Evolutionary conservation across 2,113 vertebrate genomes (phyloP).

Genomic region (Cardinalis cardinalis): DNA sequence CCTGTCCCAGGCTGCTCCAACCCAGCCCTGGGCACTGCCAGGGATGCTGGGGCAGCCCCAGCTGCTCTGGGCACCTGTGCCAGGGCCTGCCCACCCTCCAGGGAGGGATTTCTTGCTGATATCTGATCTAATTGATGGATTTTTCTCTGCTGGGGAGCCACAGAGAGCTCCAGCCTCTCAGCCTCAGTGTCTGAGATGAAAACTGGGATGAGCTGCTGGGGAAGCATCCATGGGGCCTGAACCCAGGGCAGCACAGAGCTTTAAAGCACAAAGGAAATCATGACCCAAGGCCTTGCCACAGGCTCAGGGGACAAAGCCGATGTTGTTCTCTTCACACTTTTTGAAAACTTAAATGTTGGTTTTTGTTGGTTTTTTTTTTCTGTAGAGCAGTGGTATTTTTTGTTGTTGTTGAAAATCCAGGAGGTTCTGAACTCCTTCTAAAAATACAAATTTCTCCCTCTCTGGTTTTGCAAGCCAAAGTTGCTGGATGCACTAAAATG

Average conservation of each 20-base stretch:
- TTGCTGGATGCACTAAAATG: neutral
- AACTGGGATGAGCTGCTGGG: neutral
- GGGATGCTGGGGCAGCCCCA: neutral
- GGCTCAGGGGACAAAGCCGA: neutral
- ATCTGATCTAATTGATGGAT: neutral
- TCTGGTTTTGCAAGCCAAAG: neutral
- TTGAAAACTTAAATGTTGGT: neutral
- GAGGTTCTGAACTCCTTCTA: neutral
- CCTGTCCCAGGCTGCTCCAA: fast-evolving
- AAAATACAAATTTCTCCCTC: neutral
- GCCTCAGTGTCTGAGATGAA: fast-evolving
- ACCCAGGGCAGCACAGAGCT: neutral
- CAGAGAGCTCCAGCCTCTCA: neutral
- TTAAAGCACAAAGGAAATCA: neutral
- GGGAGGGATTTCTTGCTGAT: neutral
- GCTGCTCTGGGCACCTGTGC: neutral
- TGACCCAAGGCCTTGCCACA: neutral
- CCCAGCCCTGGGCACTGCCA: neutral
- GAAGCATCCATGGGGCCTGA: neutral
- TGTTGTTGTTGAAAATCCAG: neutral
- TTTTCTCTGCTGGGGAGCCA: neutral
- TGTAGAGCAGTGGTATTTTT: neutral
- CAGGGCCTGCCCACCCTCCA: neutral
- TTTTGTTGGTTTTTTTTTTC: neutral
- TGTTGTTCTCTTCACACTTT: neutral